Evolutionary conservation across 2,888 invertebrate genomes (phyloP).

Genomic region (Trisateles emortualis): DNA sequence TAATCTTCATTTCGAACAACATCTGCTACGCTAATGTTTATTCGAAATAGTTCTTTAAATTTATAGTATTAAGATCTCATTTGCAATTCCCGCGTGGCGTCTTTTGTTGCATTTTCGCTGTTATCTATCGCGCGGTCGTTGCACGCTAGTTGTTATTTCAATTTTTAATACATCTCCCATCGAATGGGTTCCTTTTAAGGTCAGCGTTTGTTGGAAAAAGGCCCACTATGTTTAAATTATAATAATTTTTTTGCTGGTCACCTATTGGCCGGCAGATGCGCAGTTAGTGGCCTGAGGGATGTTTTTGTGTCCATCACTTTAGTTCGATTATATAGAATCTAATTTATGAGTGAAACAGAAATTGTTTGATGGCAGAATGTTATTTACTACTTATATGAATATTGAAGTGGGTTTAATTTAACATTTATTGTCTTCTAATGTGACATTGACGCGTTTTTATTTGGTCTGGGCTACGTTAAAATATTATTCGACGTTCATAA

Average conservation of each 20-base stretch:
- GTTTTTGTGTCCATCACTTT: slow-evolving; percentile 33
- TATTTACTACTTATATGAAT: not conserved
- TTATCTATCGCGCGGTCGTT: slow-evolving; percentile 72
- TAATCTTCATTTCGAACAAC: slow-evolving; percentile 85
- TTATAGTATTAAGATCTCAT: slow-evolving; percentile 76
- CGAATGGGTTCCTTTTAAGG: slow-evolving; percentile 77
- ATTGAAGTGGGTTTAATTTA: slow-evolving; percentile 5
- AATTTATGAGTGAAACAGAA: slow-evolving; percentile 41
- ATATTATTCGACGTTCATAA: not conserved
- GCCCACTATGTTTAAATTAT: slow-evolving; percentile 60
- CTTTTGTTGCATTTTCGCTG: slow-evolving; percentile 67
- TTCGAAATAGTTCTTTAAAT: slow-evolving; percentile 82
- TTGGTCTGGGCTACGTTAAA: not conserved
- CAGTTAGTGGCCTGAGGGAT: slow-evolving; percentile 33
- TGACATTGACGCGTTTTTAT: not conserved
- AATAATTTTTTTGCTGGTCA: slow-evolving; percentile 63
- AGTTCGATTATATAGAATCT: slow-evolving; percentile 36
- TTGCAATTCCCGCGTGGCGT: slow-evolving; percentile 64
- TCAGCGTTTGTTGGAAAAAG: slow-evolving; percentile 64
- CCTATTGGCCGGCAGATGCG: slow-evolving; percentile 71
- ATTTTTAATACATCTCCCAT: slow-evolving; percentile 81
- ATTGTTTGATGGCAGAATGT: slow-evolving; percentile 1
- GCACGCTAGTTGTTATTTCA: slow-evolving; percentile 78
- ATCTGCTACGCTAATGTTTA: slow-evolving; percentile 82
- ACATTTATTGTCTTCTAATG: not conserved